phyloP scores from a whole-genome alignment of 2,888 invertebrate species.

The Leucania comma region DNA sequence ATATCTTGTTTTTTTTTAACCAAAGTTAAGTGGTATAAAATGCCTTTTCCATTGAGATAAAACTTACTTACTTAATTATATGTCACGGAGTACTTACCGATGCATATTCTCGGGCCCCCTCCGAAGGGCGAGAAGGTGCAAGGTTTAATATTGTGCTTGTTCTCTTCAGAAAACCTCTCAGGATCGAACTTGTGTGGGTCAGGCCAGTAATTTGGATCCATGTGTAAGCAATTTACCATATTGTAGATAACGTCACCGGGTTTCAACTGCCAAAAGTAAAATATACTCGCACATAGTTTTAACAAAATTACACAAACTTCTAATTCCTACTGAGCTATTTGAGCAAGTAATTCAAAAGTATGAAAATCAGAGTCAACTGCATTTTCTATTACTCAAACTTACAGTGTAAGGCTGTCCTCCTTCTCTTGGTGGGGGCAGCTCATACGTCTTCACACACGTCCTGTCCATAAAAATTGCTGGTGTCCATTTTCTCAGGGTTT shows the following conservation, averaged over 20 bases:
- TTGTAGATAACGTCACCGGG: constrained; percentile 58
- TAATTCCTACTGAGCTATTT: too few species aligned
- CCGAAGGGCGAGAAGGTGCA: constrained; percentile 90
- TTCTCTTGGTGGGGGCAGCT: constrained; percentile 80
- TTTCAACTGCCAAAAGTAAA: constrained; percentile 48
- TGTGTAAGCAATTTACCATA: constrained; percentile 57
- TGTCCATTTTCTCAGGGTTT: constrained; percentile 88
- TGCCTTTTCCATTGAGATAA: too few species aligned
- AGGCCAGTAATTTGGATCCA: constrained; percentile 73
- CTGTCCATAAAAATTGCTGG: constrained; percentile 86
- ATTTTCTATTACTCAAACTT: constrained; percentile 45
- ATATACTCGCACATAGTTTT: not conserved
- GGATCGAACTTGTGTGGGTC: constrained; percentile 82
- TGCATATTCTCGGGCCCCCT: constrained; percentile 88
- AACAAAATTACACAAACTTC: not conserved
- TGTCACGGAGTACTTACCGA: constrained; percentile 77
- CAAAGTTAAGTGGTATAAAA: too few species aligned
- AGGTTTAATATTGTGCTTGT: constrained; percentile 83
- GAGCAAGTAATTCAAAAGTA: too few species aligned
- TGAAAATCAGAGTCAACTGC: too few species aligned
- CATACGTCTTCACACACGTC: constrained; percentile 84
- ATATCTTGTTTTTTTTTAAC: too few species aligned
- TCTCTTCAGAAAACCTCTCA: constrained; percentile 85
- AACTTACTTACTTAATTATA: too few species aligned
- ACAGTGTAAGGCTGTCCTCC: constrained; percentile 78